Base-by-base conservation (phyloP, 2,888 invertebrate species). In the Noctua janthina region DNA sequence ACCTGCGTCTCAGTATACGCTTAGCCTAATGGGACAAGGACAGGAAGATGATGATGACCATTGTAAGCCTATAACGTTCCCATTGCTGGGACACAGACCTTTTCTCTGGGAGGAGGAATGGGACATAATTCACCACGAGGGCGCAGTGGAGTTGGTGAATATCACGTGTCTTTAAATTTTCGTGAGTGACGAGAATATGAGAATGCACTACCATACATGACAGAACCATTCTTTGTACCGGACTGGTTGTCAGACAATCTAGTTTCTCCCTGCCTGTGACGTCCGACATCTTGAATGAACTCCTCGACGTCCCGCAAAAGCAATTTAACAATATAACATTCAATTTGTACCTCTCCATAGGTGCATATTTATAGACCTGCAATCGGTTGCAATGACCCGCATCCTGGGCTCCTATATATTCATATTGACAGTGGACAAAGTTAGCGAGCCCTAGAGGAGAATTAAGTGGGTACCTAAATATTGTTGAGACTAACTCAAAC, bases 331-430 rank as follows among this genome's bases (percentile, higher is more conserved):
- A 70, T 69, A 62, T 64, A 64, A 72, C n/a, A 74, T 70, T 81
- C 46, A 70, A 81, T 81, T 81, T 70, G 64, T 81, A 62, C 46
- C 64, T 64, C 81, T 73, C 51, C 81, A 54, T 69, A 43, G 20
- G 67, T 80, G 72, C 67, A 79, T 79, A 80, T 80, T 59, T 67
- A 80, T 79, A 78, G 79, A 67, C 39, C 66, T 78, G 79, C 71
- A 80, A 79, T 79, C 71, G n/a, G 39, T 39, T 79, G 80, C 80
- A 79, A 80, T 67, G 49, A n/a, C 17, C 43, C 51, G 51, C 51
- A 79, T 73, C 72, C 80, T 79, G 59, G 39, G 46, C 39, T 71
- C 46, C 49, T 49, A 72, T 20, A 67, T 67, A n/a, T 15, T 29
- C 4, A 29, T 62, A 62, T 35, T 64, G 3, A 35, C 64, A 64